Evolutionary conservation across 1,140 invertebrate species (phyloP).

Genomic region (Pogonus chalceus): DNA sequence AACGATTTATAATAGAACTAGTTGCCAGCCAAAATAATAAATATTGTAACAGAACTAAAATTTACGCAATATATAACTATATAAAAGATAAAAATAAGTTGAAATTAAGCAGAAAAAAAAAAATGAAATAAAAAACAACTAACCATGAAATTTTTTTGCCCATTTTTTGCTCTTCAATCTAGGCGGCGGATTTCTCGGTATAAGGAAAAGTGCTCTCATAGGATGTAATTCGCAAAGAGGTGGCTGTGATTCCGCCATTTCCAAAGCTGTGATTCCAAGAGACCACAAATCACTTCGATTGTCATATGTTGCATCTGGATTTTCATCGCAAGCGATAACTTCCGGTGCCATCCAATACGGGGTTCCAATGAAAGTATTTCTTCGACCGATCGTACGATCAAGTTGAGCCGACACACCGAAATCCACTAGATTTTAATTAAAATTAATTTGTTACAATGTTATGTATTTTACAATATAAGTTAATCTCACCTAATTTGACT

Average conservation of each 20-base stretch:
- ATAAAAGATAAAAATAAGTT: no score
- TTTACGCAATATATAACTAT: no score
- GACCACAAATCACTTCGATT: constrained; percentile 98
- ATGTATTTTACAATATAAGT: neutral
- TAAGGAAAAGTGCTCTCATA: constrained; percentile 96
- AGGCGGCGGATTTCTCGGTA: constrained; percentile 94
- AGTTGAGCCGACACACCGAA: constrained; percentile 99
- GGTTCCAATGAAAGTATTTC: constrained; percentile 99
- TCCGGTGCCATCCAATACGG: constrained; percentile 96
- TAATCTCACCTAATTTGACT: constrained; percentile 78
- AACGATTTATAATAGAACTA: no score
- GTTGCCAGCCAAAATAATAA: no score
- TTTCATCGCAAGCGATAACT: constrained; percentile 99
- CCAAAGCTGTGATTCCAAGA: constrained; percentile 94
- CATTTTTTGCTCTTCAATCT: constrained; percentile 97
- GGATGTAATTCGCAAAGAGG: constrained; percentile 98
- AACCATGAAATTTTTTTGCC: constrained; percentile 89
- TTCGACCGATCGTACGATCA: constrained; percentile 94
- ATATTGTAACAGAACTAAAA: no score
- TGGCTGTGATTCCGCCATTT: constrained; percentile 99
- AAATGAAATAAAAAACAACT: no score
- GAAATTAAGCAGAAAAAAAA: no score
- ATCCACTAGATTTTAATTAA: constrained; percentile 80
- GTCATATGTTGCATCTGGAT: constrained; percentile 99
- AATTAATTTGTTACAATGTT: constrained; percentile 13